Conservation (phyloP, 2,888 invertebrate species). For the Frankliniella intonsa region DNA sequence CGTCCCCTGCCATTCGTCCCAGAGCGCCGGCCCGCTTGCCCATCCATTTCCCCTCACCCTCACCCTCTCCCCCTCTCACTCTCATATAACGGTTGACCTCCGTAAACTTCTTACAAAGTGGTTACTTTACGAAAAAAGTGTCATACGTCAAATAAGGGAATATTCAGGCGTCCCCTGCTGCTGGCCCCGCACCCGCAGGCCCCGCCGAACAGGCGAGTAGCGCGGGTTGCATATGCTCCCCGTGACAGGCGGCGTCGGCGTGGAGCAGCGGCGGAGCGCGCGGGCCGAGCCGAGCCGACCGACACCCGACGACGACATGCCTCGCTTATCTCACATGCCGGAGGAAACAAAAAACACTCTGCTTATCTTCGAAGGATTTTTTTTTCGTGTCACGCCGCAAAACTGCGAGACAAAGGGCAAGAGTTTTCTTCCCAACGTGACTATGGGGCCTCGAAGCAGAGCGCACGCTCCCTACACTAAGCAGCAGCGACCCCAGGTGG, state of each 20-base stretch:
- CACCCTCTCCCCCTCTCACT: too few species aligned
- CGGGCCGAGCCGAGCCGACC: background rate
- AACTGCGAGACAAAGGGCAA: background rate
- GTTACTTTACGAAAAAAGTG: too few species aligned
- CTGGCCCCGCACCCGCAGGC: background rate
- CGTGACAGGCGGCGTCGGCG: background rate
- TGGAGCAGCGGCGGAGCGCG: background rate
- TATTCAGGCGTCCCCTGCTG: too few species aligned
- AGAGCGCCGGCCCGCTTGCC: too few species aligned
- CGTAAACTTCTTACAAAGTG: too few species aligned
- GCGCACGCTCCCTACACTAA: too few species aligned
- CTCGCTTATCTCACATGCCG: background rate
- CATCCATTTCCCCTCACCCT: too few species aligned
- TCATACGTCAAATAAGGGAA: too few species aligned
- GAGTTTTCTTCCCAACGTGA: too few species aligned
- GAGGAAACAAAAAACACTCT: background rate
- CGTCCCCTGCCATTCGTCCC: too few species aligned
- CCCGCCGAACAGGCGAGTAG: background rate
- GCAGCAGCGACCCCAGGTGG: background rate
- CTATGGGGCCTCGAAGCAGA: too few species aligned
- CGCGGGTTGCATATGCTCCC: background rate
- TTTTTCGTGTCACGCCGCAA: background rate
- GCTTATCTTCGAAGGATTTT: background rate
- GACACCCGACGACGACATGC: background rate
- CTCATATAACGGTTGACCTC: too few species aligned